Evolutionary conservation across 2,113 vertebrate genomes (phyloP).

Genomic region (Uria lomvia): DNA sequence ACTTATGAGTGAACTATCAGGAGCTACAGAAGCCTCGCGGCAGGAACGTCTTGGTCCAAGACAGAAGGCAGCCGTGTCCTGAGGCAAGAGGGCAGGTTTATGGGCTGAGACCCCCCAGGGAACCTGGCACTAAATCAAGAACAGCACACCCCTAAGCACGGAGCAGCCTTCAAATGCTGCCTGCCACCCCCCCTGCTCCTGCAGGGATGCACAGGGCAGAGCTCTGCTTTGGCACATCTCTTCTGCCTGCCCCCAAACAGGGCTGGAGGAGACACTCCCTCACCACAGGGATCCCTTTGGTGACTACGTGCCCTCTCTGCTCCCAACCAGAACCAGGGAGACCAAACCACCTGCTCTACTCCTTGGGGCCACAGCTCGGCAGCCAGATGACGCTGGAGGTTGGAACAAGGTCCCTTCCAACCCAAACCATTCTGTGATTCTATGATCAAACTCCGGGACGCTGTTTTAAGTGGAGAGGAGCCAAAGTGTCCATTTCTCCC

Average conservation of each 20-base stretch:
- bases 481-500: neutral
- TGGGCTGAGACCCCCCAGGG: neutral
- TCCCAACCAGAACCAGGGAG: neutral
- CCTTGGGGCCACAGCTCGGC: neutral
- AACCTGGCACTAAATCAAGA: neutral
- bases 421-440: neutral
- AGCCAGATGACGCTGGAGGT: neutral
- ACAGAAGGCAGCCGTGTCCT: neutral
- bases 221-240: neutral
- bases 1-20: neutral
- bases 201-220: neutral
- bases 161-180: neutral
- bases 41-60: slow-evolving; percentile 1
- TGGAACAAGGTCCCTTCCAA: neutral
- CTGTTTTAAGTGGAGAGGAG: neutral
- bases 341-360: neutral
- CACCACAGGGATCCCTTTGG: neutral
- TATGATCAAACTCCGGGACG: neutral
- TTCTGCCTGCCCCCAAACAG: neutral
- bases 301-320: neutral
- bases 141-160: fast-evolving
- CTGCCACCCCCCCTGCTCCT: neutral
- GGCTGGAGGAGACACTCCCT: neutral
- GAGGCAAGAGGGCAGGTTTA: neutral
- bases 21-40: neutral